These are phyloP conservation scores for Aleiodes leptofemur DNA, from an alignment of 2,888 invertebrate species.

Conservation along the genomic window DNA sequence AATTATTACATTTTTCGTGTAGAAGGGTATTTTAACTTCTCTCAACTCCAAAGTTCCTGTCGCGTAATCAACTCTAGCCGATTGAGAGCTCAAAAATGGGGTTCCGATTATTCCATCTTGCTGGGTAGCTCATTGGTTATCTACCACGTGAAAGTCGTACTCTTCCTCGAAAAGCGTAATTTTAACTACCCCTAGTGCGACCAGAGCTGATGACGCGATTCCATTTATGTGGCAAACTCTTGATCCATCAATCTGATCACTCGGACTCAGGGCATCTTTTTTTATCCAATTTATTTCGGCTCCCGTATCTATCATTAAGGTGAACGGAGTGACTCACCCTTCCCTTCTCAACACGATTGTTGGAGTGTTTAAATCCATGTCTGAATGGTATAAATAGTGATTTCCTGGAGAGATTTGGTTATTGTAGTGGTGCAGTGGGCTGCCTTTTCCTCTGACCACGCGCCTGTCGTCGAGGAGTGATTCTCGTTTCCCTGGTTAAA, in stretches of 20 bases:
- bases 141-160: background rate
- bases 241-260: background rate
- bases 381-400: background rate
- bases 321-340: background rate
- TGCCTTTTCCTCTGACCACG: background rate
- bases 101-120: background rate
- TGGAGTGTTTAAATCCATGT: background rate
- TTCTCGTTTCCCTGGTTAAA: background rate
- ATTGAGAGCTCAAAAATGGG: background rate
- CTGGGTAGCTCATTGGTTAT: background rate
- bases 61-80: background rate
- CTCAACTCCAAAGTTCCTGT: background rate
- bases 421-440: background rate
- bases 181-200: background rate
- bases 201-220: background rate
- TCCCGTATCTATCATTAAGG: conserved; percentile 5
- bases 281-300: conserved; percentile 6
- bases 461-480: background rate
- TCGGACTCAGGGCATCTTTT: background rate
- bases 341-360: background rate
- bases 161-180: background rate
- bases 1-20: background rate
- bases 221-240: background rate
- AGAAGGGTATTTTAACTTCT: background rate
- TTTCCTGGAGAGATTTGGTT: background rate